Evolutionary conservation across 2,888 invertebrate species (phyloP), one percentile per base, ranked within the genome.

Genomic region (Parapristionchus giblindavisi): DNA sequence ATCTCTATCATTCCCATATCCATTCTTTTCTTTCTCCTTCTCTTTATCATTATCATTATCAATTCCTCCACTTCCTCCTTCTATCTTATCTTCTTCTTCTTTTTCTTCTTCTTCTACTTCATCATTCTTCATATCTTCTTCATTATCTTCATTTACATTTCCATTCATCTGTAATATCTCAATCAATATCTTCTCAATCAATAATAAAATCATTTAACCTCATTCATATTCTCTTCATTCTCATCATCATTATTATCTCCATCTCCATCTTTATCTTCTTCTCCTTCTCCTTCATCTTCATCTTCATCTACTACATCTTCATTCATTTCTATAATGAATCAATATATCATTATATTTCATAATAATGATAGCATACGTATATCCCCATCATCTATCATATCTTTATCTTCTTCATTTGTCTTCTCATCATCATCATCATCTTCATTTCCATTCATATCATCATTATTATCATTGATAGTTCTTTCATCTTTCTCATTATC

Each of bases 171-270:
- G 89, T 48, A 91, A 90, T 0, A 90, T 43, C 27, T 24, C 8
- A 52, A 38, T 40, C 32, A 21, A 24, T 21, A 21, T 70, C 43
- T 32, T 52, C 65, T 32, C 48, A 48, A 68, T 24, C 29, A 48
- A 21, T 66, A 24, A 17, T 75, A 32, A 21, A 75, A 75, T 40
- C 51, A 54, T 5, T 61, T 75, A 11, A 17, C n/a, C n/a, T 75
- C 71, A 21, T 90, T 90, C 84, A 91, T 91, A 63, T 91, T 91
- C 36, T 92, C 91, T 83, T 85, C 91, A 24, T 92, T 92, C 34
- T 81, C 91, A 48, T 87, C 83, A 61, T 84, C 78, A 11, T 80
- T 63, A 63, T 17, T 29, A 24, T n/a, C n/a, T n/a, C n/a, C n/a
- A n/a, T n/a, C n/a, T n/a, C n/a, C n/a, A 63, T 54, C 75, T 24